A percentile compares a stretch with the other conserved stretches of the same genome.
Conservation (phyloP, 2,113 vertebrate species). For the Limanda limanda region DNA sequence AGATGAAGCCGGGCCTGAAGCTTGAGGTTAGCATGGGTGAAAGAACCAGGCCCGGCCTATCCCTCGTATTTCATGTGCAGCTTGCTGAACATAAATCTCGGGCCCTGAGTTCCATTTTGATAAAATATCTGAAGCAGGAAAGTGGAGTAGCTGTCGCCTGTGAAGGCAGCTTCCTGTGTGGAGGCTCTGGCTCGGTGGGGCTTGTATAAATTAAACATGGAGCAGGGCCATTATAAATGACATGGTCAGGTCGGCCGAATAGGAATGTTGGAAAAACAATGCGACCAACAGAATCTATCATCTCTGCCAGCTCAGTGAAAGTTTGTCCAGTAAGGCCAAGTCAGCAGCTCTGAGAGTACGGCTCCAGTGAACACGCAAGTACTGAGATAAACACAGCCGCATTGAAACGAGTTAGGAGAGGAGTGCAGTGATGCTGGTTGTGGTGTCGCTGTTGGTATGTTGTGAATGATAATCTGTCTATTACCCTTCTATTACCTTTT, state of each 20-base stretch:
- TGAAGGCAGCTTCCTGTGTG: slow-evolving; percentile 58
- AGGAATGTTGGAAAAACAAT: slow-evolving; percentile 68
- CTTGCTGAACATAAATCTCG: slow-evolving; percentile 47
- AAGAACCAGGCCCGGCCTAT: slow-evolving; percentile 21
- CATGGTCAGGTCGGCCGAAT: slow-evolving; percentile 64
- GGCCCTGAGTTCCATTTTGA: slow-evolving; percentile 37
- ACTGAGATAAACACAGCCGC: slow-evolving; percentile 22
- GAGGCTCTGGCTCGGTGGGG: slow-evolving; percentile 27
- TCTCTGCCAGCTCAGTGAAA: slow-evolving; percentile 59
- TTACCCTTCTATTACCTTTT: neutral
- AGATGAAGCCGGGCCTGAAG: slow-evolving; percentile 29
- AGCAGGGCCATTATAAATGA: slow-evolving; percentile 64
- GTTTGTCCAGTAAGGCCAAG: slow-evolving; percentile 50
- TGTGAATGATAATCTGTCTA: slow-evolving; percentile 23
- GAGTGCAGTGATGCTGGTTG: slow-evolving; percentile 6
- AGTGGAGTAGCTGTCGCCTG: slow-evolving; percentile 51
- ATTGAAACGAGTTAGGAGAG: slow-evolving; percentile 18
- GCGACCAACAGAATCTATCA: slow-evolving; percentile 64
- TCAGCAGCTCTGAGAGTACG: slow-evolving; percentile 47
- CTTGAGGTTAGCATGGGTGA: slow-evolving; percentile 32
- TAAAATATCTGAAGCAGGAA: slow-evolving; percentile 63
- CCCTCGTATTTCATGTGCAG: slow-evolving; percentile 46
- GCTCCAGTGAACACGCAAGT: slow-evolving; percentile 3
- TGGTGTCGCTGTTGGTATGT: slow-evolving; percentile 25
- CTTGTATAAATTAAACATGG: slow-evolving; percentile 67